phyloP scores from a whole-genome alignment of 2,113 vertebrate species.

The Plectropomus leopardus region DNA sequence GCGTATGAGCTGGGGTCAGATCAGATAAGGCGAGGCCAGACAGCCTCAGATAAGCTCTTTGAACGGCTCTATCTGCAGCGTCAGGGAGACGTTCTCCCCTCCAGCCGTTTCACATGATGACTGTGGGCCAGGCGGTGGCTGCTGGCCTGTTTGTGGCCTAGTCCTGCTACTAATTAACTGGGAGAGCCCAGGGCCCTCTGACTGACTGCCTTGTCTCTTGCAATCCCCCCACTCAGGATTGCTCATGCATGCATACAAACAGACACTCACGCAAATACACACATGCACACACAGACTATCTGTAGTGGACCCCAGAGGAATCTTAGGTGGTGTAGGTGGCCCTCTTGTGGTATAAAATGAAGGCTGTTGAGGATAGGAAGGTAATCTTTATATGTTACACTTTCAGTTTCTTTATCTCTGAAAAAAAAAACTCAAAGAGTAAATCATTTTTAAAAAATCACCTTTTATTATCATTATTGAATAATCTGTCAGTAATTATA shows the following conservation, averaged over 20 bases:
- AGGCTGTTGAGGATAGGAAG: neutral
- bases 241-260: constrained; percentile 79
- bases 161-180: constrained; percentile 81
- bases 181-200: constrained; percentile 74
- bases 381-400: neutral
- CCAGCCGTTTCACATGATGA: constrained; percentile 79
- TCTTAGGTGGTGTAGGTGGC: constrained; percentile 74
- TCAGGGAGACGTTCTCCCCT: constrained; percentile 76
- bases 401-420: neutral
- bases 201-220: constrained; percentile 77
- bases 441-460: neutral
- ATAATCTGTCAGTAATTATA: neutral
- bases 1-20: constrained; percentile 77
- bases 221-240: constrained; percentile 64
- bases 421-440: neutral
- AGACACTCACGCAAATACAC: constrained; percentile 64
- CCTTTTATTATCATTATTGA: neutral
- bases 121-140: constrained; percentile 61
- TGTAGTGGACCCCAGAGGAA: constrained; percentile 64
- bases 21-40: constrained; percentile 82
- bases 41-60: constrained; percentile 82
- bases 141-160: constrained; percentile 75
- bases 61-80: constrained; percentile 82
- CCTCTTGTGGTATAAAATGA: constrained; percentile 74
- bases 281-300: constrained; percentile 55